Base-by-base conservation (phyloP, 2,113 vertebrate genomes). In the Turnix velox region DNA sequence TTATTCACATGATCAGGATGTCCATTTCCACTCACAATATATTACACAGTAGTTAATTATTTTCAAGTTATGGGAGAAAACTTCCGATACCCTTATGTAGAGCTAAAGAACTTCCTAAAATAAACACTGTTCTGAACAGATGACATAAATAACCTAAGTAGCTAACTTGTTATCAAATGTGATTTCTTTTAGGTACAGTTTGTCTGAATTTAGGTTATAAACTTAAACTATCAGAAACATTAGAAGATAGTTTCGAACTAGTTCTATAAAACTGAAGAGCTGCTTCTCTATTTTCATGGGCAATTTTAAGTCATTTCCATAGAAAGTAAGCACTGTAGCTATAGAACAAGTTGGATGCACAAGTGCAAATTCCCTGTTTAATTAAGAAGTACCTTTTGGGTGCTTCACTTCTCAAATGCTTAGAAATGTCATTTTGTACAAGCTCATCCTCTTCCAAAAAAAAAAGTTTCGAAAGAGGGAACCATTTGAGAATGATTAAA, bases 61-160 rank as follows among this genome's bases (percentile, higher is more conserved):
- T 92, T 93, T 95, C 48, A 94, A 90, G 94, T 93, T 95, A 76
- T 39, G 89, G 39, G 69, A 59, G 18, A 18, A 79, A 83, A 18
- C n/a, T 81, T 55, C 39, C n/a, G 71, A 48, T 84, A 33, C 17
- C 85, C 80, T 87, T 48, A 67, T 72, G 74, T 62, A 51, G 54
- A 67, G 49, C 46, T 94, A 97, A 90, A 69, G 45, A 46, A 45
- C 18, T 91, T 86, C 51, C 55, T 49, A 87, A 95, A 93, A 74
- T 74, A 20, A 15, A 3, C 54, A 68, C 48, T 4, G 8, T 86
- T 84, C 75, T 87, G 51, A 90, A 84, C 48, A 94, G 66, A 93
- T 81, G 86, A 65, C 15, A 84, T 69, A 83, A 84, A 88, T 75
- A 87, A 81, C 16, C 3, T 62, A 67, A 94, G 67, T 15, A 75